Conservation (phyloP, 2,888 invertebrate species). For the Stenichneumon culpator region DNA sequence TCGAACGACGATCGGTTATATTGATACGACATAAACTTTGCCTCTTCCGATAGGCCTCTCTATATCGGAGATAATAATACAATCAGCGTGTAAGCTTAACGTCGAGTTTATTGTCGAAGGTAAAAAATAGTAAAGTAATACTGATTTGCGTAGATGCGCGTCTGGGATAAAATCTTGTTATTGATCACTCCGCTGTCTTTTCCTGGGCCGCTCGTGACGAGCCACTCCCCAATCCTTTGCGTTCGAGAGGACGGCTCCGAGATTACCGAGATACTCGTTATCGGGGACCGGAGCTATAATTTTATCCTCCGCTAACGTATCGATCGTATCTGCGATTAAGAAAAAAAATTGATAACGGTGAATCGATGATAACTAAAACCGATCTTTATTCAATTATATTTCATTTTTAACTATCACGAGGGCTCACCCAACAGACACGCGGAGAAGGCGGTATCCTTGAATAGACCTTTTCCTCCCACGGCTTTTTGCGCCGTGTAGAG, state of each 20-base stretch:
- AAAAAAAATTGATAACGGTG: background rate
- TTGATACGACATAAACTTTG: conserved; percentile 7
- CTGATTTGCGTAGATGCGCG: background rate
- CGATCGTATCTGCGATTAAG: conserved; percentile 31
- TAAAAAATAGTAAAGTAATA: conserved; percentile 21
- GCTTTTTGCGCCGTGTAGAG: conserved; percentile 53
- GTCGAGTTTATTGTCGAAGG: background rate
- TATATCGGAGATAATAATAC: background rate
- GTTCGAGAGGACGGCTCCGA: conserved; percentile 45
- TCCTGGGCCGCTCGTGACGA: conserved; percentile 17
- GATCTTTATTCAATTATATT: background rate
- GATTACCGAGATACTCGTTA: conserved; percentile 44
- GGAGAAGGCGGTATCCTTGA: conserved; percentile 48
- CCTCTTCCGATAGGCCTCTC: background rate
- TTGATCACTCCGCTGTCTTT: conserved; percentile 12
- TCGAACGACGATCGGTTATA: conserved; percentile 68
- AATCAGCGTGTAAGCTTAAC: background rate
- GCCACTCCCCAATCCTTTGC: conserved; percentile 48
- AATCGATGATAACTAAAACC: background rate
- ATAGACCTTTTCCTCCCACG: conserved; percentile 30
- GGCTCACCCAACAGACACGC: conserved; percentile 37
- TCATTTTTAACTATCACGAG: background rate
- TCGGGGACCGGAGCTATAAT: conserved; percentile 43
- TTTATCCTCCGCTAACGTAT: conserved; percentile 42
- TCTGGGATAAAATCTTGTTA: background rate